phyloP scores from a whole-genome alignment of 2,113 vertebrate species.

The Telmatochromis sp. region DNA sequence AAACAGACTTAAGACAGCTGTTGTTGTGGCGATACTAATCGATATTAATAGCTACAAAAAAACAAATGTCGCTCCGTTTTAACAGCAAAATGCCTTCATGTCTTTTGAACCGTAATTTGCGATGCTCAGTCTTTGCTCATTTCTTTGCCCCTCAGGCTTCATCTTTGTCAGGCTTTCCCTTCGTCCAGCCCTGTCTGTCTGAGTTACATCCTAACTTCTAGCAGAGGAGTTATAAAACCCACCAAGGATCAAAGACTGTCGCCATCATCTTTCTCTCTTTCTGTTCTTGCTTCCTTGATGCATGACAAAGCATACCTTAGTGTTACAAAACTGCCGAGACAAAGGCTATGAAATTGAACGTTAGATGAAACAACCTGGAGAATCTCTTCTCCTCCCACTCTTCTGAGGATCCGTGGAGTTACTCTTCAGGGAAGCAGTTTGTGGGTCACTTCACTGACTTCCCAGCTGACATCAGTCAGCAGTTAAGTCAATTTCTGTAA shows the following conservation, averaged over 20 bases:
- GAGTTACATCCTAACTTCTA: background rate
- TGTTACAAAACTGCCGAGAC: background rate
- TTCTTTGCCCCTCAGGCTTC: background rate
- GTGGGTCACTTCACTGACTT: constrained; percentile 5
- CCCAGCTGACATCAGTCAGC: background rate
- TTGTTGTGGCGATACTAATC: background rate
- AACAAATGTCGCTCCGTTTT: background rate
- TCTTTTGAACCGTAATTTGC: background rate
- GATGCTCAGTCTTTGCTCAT: background rate
- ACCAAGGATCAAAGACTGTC: background rate
- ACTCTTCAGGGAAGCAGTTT: background rate
- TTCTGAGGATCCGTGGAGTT: background rate
- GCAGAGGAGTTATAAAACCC: background rate
- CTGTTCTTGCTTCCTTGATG: background rate
- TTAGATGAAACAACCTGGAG: background rate
- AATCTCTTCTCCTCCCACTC: background rate
- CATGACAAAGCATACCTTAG: background rate
- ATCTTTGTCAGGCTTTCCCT: constrained; percentile 1
- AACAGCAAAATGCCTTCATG: background rate
- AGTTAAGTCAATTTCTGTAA: background rate
- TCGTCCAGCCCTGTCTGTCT: background rate
- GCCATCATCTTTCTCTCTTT: background rate
- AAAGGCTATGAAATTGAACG: background rate
- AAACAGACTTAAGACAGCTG: background rate
- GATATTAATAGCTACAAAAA: background rate